Conservation (phyloP, 2,113 vertebrate genomes). For the Rhinogobius similis region DNA sequence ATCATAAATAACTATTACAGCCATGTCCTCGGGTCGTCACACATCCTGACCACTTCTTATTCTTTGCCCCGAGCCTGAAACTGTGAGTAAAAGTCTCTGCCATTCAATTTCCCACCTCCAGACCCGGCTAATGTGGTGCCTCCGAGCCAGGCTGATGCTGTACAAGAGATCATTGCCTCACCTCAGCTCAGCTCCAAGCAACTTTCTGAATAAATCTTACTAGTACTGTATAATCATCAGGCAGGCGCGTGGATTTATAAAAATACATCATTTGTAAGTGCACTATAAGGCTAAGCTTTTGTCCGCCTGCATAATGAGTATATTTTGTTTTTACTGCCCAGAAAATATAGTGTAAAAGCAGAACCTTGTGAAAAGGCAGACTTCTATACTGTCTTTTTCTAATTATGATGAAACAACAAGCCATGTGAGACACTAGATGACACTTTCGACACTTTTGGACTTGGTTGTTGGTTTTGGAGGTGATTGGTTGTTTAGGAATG, state of each 20-base stretch:
- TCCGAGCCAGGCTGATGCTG: neutral
- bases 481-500: too few relatives aligned
- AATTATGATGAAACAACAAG: too few relatives aligned
- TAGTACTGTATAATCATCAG: neutral
- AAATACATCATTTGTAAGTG: too few relatives aligned
- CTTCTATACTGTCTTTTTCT: too few relatives aligned
- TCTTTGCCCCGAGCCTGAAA: constrained; percentile 10
- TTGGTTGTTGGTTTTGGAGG: too few relatives aligned
- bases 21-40: neutral
- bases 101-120: neutral
- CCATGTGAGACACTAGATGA: too few relatives aligned
- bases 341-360: too few relatives aligned
- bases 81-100: constrained; percentile 8
- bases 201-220: constrained; percentile 9
- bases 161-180: neutral
- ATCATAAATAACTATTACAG: constrained; percentile 8
- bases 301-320: too few relatives aligned
- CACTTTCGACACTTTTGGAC: too few relatives aligned
- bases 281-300: too few relatives aligned
- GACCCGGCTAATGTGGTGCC: neutral
- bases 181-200: neutral
- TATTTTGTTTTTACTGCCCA: too few relatives aligned
- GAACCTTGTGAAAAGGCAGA: too few relatives aligned
- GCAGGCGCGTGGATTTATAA: neutral
- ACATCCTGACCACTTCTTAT: constrained; percentile 5